phyloP scores from a whole-genome alignment of 2,888 invertebrate species.

The Ormia ochracea region DNA sequence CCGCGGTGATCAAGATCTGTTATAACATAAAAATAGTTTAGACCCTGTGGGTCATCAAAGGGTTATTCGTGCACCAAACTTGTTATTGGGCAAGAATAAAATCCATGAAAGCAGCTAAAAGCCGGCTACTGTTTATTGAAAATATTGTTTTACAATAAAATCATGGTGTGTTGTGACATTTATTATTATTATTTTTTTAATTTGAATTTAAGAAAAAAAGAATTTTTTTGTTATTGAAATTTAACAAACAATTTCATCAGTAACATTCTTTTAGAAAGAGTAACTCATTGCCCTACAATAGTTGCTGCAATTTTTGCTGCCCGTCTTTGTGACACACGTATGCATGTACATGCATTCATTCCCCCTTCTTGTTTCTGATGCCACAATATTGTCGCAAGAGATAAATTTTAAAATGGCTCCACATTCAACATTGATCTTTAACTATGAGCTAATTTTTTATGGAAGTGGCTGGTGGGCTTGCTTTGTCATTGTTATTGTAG shows the following conservation, averaged over 20 bases:
- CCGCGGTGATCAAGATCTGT: too few species aligned
- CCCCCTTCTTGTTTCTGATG: background rate
- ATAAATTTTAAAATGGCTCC: conserved; percentile 34
- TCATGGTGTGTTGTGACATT: conserved; percentile 43
- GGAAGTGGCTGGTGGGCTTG: conserved; percentile 27
- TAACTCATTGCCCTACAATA: conserved; percentile 22
- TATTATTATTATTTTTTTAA: too few species aligned
- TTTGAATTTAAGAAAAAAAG: background rate
- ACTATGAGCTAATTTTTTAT: conserved; percentile 28
- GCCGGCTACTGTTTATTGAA: conserved; percentile 54
- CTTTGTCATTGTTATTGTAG: conserved; percentile 23
- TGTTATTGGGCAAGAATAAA: conserved; percentile 28
- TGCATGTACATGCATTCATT: background rate
- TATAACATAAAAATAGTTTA: too few species aligned
- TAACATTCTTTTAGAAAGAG: background rate
- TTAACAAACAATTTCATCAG: background rate
- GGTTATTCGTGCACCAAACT: conserved; percentile 23
- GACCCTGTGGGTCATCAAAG: background rate
- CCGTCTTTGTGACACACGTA: conserved; percentile 44
- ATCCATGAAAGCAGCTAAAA: conserved; percentile 3
- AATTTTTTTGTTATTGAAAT: background rate
- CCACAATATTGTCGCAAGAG: background rate
- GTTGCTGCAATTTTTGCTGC: conserved; percentile 25
- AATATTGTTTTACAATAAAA: conserved; percentile 53
- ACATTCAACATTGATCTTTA: conserved; percentile 30